A percentile compares a stretch with the other conserved stretches of the same genome.
phyloP scores from a whole-genome alignment of 2,888 invertebrate genomes.

The Lapara coniferarum region DNA sequence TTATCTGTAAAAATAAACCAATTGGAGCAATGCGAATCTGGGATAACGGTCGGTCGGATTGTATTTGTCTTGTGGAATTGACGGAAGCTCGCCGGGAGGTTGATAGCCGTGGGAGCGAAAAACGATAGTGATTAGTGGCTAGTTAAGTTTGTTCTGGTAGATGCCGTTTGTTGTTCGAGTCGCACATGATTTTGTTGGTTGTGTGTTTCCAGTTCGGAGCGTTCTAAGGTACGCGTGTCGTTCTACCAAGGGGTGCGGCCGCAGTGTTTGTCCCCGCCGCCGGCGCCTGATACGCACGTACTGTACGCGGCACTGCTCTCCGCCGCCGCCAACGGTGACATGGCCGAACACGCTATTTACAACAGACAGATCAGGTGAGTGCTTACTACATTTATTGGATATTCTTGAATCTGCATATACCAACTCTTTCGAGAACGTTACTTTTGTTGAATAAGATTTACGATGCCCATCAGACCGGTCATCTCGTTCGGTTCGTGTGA shows the following conservation, averaged over 20 bases:
- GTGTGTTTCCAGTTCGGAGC: constrained; percentile 86
- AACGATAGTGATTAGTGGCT: no score
- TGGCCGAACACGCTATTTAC: constrained; percentile 80
- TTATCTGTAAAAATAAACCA: background rate
- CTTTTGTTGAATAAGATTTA: no score
- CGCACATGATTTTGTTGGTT: constrained; percentile 11
- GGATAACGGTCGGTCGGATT: background rate
- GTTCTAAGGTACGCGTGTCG: constrained; percentile 91
- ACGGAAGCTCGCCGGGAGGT: no score
- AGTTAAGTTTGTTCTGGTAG: background rate
- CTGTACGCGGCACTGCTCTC: constrained; percentile 73
- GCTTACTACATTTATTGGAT: background rate
- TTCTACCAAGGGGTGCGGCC: constrained; percentile 93
- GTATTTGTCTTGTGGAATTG: background rate
- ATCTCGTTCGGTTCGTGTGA: background rate
- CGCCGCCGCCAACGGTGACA: constrained; percentile 73
- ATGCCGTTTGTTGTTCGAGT: background rate
- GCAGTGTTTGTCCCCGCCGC: constrained; percentile 86
- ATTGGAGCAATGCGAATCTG: background rate
- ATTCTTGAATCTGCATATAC: no score
- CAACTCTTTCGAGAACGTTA: no score
- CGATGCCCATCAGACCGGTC: no score
- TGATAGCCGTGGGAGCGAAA: background rate
- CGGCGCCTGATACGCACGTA: constrained; percentile 74
- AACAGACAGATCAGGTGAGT: constrained; percentile 87